phyloP scores from a whole-genome alignment of 2,888 invertebrate species.

The Drosophila subsilvestris region DNA sequence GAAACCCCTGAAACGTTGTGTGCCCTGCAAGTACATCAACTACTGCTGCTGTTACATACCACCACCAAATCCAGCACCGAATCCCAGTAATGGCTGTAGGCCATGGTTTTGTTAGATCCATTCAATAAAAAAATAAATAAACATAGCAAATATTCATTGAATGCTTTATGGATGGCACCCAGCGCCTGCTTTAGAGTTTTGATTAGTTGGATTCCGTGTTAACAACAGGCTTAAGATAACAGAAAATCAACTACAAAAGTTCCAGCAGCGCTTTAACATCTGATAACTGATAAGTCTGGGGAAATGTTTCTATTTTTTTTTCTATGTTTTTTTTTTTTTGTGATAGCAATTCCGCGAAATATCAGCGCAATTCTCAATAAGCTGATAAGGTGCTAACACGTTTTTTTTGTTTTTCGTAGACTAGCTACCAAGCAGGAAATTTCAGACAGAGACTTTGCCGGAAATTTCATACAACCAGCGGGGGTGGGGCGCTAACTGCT shows the following conservation, averaged over 20 bases:
- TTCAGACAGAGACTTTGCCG: slow-evolving; percentile 27
- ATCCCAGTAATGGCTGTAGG: too few species aligned
- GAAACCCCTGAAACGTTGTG: neutral
- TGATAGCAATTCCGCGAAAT: slow-evolving; percentile 32
- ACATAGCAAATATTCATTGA: too few species aligned
- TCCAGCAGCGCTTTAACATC: neutral
- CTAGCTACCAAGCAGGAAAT: neutral
- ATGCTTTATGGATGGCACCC: too few species aligned
- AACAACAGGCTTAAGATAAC: slow-evolving; percentile 13
- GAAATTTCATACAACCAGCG: slow-evolving; percentile 24
- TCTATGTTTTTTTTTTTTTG: neutral
- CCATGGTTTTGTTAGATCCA: neutral
- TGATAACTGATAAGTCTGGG: slow-evolving; percentile 11
- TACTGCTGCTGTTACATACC: neutral
- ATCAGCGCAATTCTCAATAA: slow-evolving; percentile 38
- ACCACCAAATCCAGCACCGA: too few species aligned
- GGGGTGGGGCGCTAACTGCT: slow-evolving; percentile 1
- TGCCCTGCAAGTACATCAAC: neutral
- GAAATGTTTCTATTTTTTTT: slow-evolving; percentile 20
- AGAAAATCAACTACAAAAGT: neutral
- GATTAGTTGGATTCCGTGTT: too few species aligned
- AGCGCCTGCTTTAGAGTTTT: too few species aligned
- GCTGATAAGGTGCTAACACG: slow-evolving; percentile 43
- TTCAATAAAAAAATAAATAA: too few species aligned
- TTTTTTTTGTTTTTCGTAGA: slow-evolving; percentile 18